These are phyloP conservation scores for Eretmochelys imbricata DNA, from an alignment of 2,113 vertebrate species.

Conservation along the genomic window DNA sequence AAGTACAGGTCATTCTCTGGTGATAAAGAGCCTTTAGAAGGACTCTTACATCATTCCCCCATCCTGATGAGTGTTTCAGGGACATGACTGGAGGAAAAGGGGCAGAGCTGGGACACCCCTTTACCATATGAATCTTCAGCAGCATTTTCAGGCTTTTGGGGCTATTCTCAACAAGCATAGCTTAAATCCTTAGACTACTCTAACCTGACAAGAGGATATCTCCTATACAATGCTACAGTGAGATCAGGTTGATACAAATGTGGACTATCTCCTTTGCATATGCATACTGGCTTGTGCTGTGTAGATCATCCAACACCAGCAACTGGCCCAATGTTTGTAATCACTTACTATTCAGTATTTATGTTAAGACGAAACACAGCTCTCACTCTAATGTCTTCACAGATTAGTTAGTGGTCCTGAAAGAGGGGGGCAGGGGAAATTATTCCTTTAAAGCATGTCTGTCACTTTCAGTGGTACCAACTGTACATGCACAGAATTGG, in stretches of 20 bases:
- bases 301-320: neutral
- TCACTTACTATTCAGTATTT: neutral
- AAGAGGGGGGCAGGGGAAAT: neutral
- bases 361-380: neutral
- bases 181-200: neutral
- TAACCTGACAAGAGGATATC: neutral
- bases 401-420: neutral
- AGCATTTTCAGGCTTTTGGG: neutral
- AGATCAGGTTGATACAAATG: neutral
- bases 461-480: neutral
- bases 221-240: neutral
- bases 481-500: neutral
- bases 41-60: neutral
- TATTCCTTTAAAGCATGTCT: neutral
- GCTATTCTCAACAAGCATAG: neutral
- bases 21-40: neutral
- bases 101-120: neutral
- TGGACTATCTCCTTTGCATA: neutral
- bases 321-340: neutral
- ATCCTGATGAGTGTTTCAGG: neutral
- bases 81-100: neutral
- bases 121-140: too few relatives aligned
- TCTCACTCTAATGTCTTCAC: neutral
- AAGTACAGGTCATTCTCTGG: neutral
- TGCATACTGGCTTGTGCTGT: neutral